Conservation (phyloP, 2,113 vertebrate species). For the Mystacornis crossleyi region DNA sequence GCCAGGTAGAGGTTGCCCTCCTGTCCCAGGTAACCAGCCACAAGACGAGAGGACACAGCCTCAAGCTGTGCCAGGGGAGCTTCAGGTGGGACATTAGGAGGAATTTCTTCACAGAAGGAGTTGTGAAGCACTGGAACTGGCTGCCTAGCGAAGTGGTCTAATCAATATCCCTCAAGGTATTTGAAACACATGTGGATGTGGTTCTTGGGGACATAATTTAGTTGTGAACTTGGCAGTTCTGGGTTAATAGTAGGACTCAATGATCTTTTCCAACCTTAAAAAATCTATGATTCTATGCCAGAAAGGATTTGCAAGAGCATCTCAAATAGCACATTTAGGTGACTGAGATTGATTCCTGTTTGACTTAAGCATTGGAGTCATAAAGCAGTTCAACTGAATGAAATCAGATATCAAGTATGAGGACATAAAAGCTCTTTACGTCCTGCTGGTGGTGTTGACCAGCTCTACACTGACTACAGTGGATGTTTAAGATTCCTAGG, state of each 20-base stretch:
- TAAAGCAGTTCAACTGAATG: not conserved
- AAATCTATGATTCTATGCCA: not conserved
- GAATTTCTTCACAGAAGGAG: not conserved
- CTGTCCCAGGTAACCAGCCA: accelerated
- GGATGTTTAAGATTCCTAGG: not conserved
- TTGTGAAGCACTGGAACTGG: not conserved
- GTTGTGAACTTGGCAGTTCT: not conserved
- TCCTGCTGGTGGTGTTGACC: not conserved
- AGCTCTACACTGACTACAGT: not conserved
- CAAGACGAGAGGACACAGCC: not conserved
- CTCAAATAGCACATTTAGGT: not conserved
- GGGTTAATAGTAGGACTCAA: not conserved
- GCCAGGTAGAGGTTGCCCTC: no score
- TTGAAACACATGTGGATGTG: not conserved
- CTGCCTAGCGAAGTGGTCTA: not conserved
- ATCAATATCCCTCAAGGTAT: no score
- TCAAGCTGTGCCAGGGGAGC: not conserved
- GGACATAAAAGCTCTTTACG: not conserved
- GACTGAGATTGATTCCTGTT: not conserved
- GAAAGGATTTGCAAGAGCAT: not conserved
- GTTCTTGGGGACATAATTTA: not conserved
- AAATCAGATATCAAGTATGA: not conserved
- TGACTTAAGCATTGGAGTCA: not conserved
- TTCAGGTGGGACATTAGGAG: not conserved
- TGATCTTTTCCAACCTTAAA: not conserved